Base-by-base conservation (phyloP, 2,888 invertebrate species). In the Stenolophus ochropezus region DNA sequence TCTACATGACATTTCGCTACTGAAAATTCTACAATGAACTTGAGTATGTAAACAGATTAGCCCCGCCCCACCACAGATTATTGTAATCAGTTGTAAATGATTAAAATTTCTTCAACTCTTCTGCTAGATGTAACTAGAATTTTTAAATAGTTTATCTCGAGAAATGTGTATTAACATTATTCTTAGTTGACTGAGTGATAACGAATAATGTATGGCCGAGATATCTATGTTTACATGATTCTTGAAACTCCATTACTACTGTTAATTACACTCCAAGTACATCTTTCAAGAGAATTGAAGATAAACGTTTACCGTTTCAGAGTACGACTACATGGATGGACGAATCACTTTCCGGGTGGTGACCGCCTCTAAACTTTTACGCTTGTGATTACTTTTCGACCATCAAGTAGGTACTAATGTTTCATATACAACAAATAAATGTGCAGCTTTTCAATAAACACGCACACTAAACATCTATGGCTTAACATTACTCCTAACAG, bases 21-120 rank as follows among this genome's bases (percentile, higher is more conserved):
- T 49, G 75, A 81, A 74, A 81, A 33, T 75, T 81, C 75, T 81
- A 81, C 81, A 81, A 81, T 81, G 81, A 65, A 81, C 61, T 75
- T 81, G 83, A 84, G 87, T 88, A 89, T 89, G 89, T 89, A 89
- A 89, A 89, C 89, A 89, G 85, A 86, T 87, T 87, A 88, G 88
- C 89, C 89, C 89, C 89, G 89, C 89, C 89, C 89, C 89, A 87
- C 86, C 86, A 86, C 86, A 87, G 85, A 85, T 83, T 81, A 81
- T 71, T 80, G 80, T 80, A 80, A 71, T 73, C 80, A 73, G 80
- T 42, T 73, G 53, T 80, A 42, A 80, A 80, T 71, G 21, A 80
- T 80, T 73, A 33, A 42, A 80, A 69, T 11, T 51, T 69, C 49
- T 73, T 27, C 20, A 6, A 11, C 14, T 73, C 20, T 73, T 73